Conservation (phyloP, 2,113 vertebrate species). For the Orientallactaga bullata region DNA sequence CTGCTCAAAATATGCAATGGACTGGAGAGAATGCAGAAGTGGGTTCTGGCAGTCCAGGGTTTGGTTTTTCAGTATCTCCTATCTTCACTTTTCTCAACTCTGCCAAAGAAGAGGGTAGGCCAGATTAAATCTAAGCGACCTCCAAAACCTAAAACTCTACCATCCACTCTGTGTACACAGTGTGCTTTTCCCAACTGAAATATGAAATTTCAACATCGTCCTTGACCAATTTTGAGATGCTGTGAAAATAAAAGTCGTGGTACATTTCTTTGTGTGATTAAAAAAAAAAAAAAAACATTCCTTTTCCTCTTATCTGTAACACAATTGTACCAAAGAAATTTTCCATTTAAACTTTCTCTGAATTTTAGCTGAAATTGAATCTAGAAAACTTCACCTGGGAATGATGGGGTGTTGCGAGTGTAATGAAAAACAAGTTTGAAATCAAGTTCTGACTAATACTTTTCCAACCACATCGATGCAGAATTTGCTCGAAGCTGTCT, state of each 20-base stretch:
- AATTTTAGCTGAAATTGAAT: constrained; percentile 57
- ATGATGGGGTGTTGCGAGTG: not conserved
- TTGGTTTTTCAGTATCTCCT: not conserved
- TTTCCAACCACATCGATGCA: not conserved
- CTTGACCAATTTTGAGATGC: constrained; percentile 44
- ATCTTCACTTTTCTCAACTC: not conserved
- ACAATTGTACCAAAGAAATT: constrained; percentile 64
- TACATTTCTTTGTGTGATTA: constrained; percentile 53
- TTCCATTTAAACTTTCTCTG: constrained; percentile 65
- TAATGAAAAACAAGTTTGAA: constrained; percentile 58
- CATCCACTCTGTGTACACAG: not conserved
- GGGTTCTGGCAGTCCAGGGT: not conserved
- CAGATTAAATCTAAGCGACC: not conserved
- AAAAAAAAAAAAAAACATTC: not conserved
- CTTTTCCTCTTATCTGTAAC: constrained; percentile 34
- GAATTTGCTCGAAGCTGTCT: not conserved
- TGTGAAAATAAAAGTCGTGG: constrained; percentile 44
- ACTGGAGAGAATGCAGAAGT: not conserved
- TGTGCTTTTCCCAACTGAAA: constrained; percentile 51
- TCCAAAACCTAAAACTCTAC: not conserved
- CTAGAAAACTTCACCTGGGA: constrained; percentile 42
- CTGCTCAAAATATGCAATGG: not conserved
- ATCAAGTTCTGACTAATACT: constrained; percentile 15
- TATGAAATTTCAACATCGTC: not conserved
- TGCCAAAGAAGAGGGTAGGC: not conserved